These are phyloP conservation scores for Tupaia chinensis DNA, from an alignment of 2,113 vertebrate genomes.

Conservation along the genomic window DNA sequence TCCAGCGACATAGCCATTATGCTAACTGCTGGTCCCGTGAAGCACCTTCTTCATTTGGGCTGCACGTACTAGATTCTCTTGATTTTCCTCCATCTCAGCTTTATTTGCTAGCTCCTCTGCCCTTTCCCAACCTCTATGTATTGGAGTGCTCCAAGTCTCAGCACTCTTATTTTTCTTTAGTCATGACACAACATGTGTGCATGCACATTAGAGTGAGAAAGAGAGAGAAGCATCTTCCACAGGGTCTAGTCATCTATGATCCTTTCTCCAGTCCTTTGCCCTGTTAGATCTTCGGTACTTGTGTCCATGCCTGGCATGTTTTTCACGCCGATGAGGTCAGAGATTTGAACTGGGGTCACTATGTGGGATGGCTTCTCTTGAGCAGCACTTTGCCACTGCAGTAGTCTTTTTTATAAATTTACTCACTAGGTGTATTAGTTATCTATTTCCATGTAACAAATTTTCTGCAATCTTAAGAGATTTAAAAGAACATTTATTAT, in stretches of 20 bases:
- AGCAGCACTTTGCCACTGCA: too few species aligned
- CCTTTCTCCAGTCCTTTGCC: too few species aligned
- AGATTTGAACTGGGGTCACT: too few species aligned
- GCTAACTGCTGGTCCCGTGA: not conserved
- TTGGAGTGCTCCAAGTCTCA: not conserved
- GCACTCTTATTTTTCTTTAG: not conserved
- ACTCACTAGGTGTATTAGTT: not conserved
- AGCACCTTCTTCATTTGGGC: not conserved
- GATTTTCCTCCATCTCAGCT: not conserved
- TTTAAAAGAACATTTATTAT: slow-evolving; percentile 12
- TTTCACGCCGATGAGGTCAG: too few species aligned
- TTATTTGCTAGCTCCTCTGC: not conserved
- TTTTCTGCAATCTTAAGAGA: not conserved
- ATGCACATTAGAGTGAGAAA: too few species aligned
- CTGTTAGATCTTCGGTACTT: too few species aligned
- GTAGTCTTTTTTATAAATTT: not conserved
- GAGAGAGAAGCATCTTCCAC: too few species aligned
- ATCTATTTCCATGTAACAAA: not conserved
- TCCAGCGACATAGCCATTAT: too few species aligned
- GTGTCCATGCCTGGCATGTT: too few species aligned
- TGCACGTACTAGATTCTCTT: not conserved
- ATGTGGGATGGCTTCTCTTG: too few species aligned
- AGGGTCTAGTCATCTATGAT: too few species aligned
- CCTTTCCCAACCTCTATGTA: not conserved
- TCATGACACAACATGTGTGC: too few species aligned